Evolutionary conservation across 2,113 vertebrate genomes (phyloP).

Genomic region (Origma solitaria): DNA sequence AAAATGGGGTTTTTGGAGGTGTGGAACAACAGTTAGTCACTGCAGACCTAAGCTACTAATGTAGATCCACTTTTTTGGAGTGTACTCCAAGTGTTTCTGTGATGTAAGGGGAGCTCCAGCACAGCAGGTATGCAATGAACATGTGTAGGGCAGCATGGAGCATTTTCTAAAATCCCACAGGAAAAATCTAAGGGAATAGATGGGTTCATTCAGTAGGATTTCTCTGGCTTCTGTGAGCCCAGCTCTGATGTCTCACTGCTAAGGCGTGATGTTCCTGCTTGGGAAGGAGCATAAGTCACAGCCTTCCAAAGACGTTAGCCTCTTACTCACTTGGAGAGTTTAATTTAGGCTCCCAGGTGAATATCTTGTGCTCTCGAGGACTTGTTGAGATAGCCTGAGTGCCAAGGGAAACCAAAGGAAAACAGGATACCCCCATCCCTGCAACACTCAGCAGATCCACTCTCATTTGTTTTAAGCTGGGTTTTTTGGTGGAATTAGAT

Average conservation of each 20-base stretch:
- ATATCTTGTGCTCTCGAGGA: not conserved
- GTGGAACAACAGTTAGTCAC: not conserved
- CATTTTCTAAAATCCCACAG: not conserved
- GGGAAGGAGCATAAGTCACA: not conserved
- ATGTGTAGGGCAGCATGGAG: not conserved
- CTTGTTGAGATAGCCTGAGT: not conserved
- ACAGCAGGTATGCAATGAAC: rapidly evolving
- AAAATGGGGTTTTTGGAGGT: not conserved
- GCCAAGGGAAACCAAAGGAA: not conserved
- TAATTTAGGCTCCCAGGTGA: not conserved
- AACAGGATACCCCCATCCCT: not conserved
- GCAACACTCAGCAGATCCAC: not conserved
- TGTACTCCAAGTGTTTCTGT: not conserved
- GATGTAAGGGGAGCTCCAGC: not conserved
- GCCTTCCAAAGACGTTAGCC: not conserved
- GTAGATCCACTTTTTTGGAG: not conserved
- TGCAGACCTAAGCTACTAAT: not conserved
- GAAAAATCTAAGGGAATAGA: not conserved
- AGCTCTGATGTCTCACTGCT: not conserved
- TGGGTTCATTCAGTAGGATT: not conserved
- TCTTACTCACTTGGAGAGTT: not conserved
- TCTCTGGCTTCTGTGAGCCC: not conserved
- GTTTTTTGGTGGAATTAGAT: not conserved
- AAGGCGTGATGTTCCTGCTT: rapidly evolving
- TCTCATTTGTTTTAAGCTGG: not conserved